These are phyloP conservation scores for Darevskia mixta DNA, from an alignment of 2,797 vertebrate species.

Conservation along the genomic window DNA sequence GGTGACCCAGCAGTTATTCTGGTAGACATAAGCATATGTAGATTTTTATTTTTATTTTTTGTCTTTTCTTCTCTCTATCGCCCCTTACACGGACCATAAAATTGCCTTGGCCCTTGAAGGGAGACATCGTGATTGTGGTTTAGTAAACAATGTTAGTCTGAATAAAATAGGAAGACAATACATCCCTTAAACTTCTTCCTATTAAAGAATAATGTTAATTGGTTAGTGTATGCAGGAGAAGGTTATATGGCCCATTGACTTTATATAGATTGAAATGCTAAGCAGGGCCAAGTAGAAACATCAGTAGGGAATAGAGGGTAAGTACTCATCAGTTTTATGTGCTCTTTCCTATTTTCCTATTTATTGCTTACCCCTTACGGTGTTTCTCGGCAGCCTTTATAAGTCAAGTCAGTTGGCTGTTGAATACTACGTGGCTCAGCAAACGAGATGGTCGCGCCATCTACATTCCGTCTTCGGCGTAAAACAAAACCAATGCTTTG, in stretches of 20 bases:
- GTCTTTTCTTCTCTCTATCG: background rate
- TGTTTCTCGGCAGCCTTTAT: slow-evolving; percentile 54
- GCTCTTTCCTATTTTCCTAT: slow-evolving; percentile 73
- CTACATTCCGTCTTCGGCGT: background rate
- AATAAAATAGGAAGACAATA: slow-evolving; percentile 64
- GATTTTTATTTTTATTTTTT: background rate
- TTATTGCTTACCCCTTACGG: slow-evolving; percentile 76
- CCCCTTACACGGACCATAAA: slow-evolving; percentile 10
- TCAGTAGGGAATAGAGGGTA: slow-evolving; percentile 72
- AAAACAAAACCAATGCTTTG: background rate
- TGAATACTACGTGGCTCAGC: slow-evolving; percentile 17
- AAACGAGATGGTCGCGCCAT: slow-evolving; percentile 3
- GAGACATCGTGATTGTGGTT: slow-evolving; percentile 41
- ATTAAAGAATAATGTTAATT: slow-evolving; percentile 78
- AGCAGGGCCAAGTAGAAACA: slow-evolving; percentile 75
- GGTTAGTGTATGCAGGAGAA: slow-evolving; percentile 73
- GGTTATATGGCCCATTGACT: slow-evolving; percentile 78
- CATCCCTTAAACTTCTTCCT: slow-evolving; percentile 73
- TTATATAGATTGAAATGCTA: slow-evolving; percentile 81
- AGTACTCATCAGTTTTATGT: slow-evolving; percentile 74
- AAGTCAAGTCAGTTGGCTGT: slow-evolving; percentile 33
- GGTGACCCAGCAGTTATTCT: background rate
- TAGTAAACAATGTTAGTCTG: slow-evolving; percentile 60
- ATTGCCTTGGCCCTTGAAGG: slow-evolving; percentile 8
- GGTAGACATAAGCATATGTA: slow-evolving; percentile 7